Evolutionary conservation across 2,888 invertebrate species (phyloP).

Genomic region (Drosophila koepferae): DNA sequence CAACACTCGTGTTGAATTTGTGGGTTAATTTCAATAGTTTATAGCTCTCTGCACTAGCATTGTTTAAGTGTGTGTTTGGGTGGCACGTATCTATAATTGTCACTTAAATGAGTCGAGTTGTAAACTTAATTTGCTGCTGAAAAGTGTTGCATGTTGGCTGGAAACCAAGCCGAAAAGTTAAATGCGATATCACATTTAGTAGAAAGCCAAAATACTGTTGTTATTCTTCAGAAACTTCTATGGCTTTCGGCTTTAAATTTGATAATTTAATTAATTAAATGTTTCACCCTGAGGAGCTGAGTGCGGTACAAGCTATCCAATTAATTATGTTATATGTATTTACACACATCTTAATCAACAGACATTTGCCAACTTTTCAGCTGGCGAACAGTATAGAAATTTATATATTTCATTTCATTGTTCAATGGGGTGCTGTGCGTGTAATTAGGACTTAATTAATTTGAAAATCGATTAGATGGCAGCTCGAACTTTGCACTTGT

Average conservation of each 20-base stretch:
- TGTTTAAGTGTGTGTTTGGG: not conserved
- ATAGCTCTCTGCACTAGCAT: not conserved
- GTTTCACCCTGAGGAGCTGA: conserved; percentile 7
- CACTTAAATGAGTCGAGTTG: conserved; percentile 50
- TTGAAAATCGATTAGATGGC: conserved; percentile 68
- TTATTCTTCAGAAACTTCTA: conserved; percentile 6
- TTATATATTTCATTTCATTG: conserved; percentile 50
- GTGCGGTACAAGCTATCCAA: conserved; percentile 20
- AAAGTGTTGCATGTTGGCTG: conserved; percentile 11
- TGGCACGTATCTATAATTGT: conserved; percentile 59
- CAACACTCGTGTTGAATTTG: not conserved
- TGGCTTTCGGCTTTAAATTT: conserved; percentile 22
- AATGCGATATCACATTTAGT: conserved; percentile 16
- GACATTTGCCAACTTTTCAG: conserved; percentile 24
- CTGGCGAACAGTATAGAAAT: conserved; percentile 23
- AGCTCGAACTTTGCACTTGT: conserved; percentile 51
- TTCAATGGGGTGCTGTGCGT: conserved; percentile 36
- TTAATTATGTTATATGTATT: conserved; percentile 39
- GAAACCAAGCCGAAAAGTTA: conserved; percentile 31
- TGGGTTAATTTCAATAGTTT: conserved; percentile 6
- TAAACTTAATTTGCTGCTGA: conserved; percentile 47
- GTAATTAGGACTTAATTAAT: conserved; percentile 75
- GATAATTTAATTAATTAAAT: no score
- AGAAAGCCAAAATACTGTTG: conserved; percentile 20
- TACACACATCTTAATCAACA: conserved; percentile 9